These are phyloP conservation scores for Pocota personata DNA, from an alignment of 2,888 invertebrate species.

Conservation along the genomic window DNA sequence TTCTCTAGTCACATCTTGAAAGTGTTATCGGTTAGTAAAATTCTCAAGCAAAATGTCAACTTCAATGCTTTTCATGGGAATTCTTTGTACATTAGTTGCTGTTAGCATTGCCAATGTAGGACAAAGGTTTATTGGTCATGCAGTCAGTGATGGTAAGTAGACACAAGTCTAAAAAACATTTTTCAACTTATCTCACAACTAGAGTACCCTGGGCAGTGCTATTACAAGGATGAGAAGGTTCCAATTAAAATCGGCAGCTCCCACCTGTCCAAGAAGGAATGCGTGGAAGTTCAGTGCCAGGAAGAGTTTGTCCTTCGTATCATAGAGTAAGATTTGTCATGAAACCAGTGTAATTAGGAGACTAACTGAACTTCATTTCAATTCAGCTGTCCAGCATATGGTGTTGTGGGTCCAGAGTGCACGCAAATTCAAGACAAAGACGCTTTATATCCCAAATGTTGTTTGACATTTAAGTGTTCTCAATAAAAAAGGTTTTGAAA, in stretches of 20 bases:
- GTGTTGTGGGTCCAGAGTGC: not conserved
- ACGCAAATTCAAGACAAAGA: not conserved
- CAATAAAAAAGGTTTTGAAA: not conserved
- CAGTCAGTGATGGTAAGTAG: not conserved
- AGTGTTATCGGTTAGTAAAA: not conserved
- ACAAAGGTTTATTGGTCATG: not conserved
- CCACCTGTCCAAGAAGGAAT: not conserved
- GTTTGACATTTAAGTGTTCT: not conserved
- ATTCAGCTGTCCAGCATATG: not conserved
- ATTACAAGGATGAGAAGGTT: not conserved
- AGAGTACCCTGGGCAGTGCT: constrained; percentile 12
- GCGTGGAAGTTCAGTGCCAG: not conserved
- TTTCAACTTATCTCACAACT: not conserved
- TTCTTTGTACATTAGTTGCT: not conserved
- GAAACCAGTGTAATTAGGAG: not conserved
- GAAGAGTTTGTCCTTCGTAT: not conserved
- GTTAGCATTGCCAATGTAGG: not conserved
- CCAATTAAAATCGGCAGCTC: not conserved
- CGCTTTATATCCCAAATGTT: not conserved
- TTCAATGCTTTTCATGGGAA: not conserved
- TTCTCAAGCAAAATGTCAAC: not conserved
- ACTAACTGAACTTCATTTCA: not conserved
- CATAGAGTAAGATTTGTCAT: not conserved
- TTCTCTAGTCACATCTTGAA: not conserved
- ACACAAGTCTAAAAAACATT: not conserved